A percentile compares a stretch with the other conserved stretches of the same genome.
Evolutionary conservation across 2,113 vertebrate species (phyloP).

Genomic region (Choloepus hoffmanni): DNA sequence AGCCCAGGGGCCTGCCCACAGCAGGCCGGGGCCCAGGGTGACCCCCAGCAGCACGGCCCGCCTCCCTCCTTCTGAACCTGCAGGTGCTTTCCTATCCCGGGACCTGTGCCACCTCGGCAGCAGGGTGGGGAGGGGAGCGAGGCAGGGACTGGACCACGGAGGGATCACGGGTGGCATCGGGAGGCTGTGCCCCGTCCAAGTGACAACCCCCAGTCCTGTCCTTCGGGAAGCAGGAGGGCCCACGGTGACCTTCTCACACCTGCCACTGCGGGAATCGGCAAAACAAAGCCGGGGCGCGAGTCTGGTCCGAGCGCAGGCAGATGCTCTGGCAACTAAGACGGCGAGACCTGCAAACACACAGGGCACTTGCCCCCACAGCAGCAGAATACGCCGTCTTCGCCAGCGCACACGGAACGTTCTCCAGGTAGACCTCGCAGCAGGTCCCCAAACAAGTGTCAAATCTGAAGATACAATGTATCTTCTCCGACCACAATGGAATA

Average conservation of each 20-base stretch:
- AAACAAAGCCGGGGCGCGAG: not conserved
- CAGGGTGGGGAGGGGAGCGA: too few relatives aligned
- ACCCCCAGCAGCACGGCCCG: too few relatives aligned
- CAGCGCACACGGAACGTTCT: too few relatives aligned
- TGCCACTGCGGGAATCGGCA: accelerated
- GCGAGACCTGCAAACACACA: too few relatives aligned
- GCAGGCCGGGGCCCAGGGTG: too few relatives aligned
- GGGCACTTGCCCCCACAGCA: too few relatives aligned
- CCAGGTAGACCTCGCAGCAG: too few relatives aligned
- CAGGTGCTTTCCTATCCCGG: not conserved
- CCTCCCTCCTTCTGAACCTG: not conserved
- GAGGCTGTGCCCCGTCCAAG: not conserved
- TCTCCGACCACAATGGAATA: too few relatives aligned
- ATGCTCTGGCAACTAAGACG: not conserved
- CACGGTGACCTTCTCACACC: not conserved
- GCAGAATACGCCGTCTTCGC: too few relatives aligned
- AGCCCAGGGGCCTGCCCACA: too few relatives aligned
- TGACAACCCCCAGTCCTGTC: not conserved
- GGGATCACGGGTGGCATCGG: not conserved
- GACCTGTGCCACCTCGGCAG: not conserved
- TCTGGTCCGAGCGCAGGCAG: not conserved
- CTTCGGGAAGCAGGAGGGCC: not conserved
- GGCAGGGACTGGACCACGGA: not conserved
- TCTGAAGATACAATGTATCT: too few relatives aligned
- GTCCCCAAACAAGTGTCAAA: too few relatives aligned